phyloP scores from a whole-genome alignment of 2,888 invertebrate species.

The Aradus depressus region DNA sequence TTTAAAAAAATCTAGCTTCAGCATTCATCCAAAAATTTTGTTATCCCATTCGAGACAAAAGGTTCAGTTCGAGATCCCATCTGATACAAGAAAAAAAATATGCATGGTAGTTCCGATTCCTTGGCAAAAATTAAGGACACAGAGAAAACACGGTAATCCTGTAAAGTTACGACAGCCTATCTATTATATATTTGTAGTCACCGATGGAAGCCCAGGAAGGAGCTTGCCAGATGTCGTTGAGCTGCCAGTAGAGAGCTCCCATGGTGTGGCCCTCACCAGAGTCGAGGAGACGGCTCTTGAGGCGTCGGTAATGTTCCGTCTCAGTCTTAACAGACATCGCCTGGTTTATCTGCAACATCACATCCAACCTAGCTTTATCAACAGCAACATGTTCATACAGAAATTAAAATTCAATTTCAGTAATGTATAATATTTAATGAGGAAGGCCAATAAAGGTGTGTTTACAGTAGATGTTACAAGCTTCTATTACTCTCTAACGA shows the following conservation, averaged over 20 bases:
- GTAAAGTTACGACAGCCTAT: too few species aligned
- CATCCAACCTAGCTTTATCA: too few species aligned
- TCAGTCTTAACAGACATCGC: constrained; percentile 78
- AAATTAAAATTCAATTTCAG: too few species aligned
- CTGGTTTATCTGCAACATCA: constrained; percentile 49
- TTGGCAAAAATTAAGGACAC: not conserved
- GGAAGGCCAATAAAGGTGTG: not conserved
- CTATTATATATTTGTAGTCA: too few species aligned
- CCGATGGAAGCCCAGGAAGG: constrained; percentile 92
- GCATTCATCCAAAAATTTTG: too few species aligned
- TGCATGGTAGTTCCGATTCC: too few species aligned
- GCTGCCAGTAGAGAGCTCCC: constrained; percentile 97
- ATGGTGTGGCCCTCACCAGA: constrained; percentile 65
- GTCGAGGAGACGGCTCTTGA: constrained; percentile 38
- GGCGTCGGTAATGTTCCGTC: constrained; percentile 69
- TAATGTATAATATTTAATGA: not conserved
- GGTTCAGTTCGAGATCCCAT: too few species aligned
- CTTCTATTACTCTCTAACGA: not conserved
- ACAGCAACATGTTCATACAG: too few species aligned
- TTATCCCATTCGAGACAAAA: too few species aligned
- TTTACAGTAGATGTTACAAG: not conserved
- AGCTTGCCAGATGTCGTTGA: constrained; percentile 96
- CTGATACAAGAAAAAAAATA: too few species aligned
- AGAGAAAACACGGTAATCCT: too few species aligned
- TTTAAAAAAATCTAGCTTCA: too few species aligned